phyloP scores from a whole-genome alignment of 2,888 invertebrate species.

The Netelia fuscicornis region DNA sequence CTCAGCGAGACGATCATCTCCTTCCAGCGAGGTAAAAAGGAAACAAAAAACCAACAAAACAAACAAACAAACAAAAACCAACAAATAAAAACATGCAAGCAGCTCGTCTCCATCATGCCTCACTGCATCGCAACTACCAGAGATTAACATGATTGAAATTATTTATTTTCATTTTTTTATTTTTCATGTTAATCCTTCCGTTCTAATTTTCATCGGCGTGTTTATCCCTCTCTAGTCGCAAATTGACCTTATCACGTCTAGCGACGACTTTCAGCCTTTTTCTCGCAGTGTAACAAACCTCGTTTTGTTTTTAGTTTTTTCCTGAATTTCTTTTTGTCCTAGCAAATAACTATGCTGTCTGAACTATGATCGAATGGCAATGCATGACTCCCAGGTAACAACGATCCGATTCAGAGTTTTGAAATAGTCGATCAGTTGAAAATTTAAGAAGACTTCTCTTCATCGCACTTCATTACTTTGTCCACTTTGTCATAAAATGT shows the following conservation, averaged over 20 bases:
- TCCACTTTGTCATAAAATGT: neutral
- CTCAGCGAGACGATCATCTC: slow-evolving; percentile 99
- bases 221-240: slow-evolving; percentile 19
- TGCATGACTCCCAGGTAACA: slow-evolving; percentile 57
- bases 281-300: slow-evolving; percentile 47
- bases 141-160: slow-evolving; percentile 63
- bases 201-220: slow-evolving; percentile 57
- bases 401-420: slow-evolving; percentile 32
- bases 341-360: slow-evolving; percentile 56
- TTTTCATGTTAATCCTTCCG: slow-evolving; percentile 47
- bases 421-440: slow-evolving; percentile 4
- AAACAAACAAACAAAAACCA: slow-evolving; percentile 37
- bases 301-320: slow-evolving; percentile 18
- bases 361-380: slow-evolving; percentile 53
- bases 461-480: slow-evolving; percentile 32
- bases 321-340: neutral
- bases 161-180: slow-evolving; percentile 14
- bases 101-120: slow-evolving; percentile 77
- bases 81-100: slow-evolving; percentile 73
- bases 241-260: slow-evolving; percentile 1
- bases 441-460: neutral
- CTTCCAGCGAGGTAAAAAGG: slow-evolving; percentile 97
- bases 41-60: slow-evolving; percentile 63
- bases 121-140: slow-evolving; percentile 72
- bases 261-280: slow-evolving; percentile 22